phyloP scores from a whole-genome alignment of 2,888 invertebrate genomes.

The Helobdella robusta region DNA sequence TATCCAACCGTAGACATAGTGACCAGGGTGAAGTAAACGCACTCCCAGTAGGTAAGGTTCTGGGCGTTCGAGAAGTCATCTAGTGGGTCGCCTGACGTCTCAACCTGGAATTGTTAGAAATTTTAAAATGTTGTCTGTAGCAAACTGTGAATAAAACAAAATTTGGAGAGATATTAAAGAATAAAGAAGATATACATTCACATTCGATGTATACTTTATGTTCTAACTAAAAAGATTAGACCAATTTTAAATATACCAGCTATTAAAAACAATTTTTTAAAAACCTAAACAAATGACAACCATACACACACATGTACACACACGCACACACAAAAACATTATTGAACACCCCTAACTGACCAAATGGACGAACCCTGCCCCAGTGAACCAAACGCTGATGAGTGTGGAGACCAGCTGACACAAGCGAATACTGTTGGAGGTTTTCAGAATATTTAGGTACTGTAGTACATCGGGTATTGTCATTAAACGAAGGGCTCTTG shows the following conservation, averaged over 20 bases:
- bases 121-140: no score
- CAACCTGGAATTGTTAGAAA: slow-evolving; percentile 65
- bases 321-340: no score
- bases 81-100: slow-evolving; percentile 95
- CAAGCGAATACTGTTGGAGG: slow-evolving; percentile 96
- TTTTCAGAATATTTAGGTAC: slow-evolving; percentile 99
- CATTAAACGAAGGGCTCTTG: slow-evolving; percentile 98
- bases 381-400: slow-evolving; percentile 98
- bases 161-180: no score
- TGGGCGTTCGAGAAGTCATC: slow-evolving; percentile 90
- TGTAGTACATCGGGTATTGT: slow-evolving; percentile 99
- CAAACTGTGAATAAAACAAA: no score
- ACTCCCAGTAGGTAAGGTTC: slow-evolving; percentile 93
- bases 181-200: no score
- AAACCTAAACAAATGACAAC: no score
- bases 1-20: slow-evolving; percentile 99
- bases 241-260: no score
- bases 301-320: no score
- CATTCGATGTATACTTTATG: no score
- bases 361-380: slow-evolving; percentile 79
- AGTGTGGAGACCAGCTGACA: slow-evolving; percentile 99
- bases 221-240: no score
- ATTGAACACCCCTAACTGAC: no score
- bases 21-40: slow-evolving; percentile 98
- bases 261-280: no score